Evolutionary conservation across 2,888 invertebrate genomes (phyloP).

Genomic region (Drosophila subquinaria): DNA sequence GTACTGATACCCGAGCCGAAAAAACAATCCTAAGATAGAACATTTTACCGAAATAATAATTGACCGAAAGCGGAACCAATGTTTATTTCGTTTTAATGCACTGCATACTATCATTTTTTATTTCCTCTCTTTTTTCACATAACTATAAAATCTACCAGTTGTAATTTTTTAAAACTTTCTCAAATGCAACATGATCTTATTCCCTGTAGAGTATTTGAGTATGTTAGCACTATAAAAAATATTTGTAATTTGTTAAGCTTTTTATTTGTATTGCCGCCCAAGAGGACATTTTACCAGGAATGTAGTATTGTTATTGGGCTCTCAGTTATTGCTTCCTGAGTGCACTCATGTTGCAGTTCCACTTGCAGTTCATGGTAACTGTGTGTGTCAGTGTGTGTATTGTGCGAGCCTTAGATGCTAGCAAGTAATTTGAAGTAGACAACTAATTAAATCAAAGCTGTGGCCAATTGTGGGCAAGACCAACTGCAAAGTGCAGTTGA

Average conservation of each 20-base stretch:
- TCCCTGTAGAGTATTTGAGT: constrained; percentile 11
- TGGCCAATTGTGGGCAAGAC: constrained; percentile 26
- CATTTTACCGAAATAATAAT: no score
- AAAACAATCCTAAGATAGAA: no score
- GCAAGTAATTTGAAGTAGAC: constrained; percentile 13
- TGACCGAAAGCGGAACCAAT: no score
- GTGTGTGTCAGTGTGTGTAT: neutral
- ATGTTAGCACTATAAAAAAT: constrained; percentile 6
- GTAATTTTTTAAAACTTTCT: neutral
- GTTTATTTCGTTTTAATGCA: no score
- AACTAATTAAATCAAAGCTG: constrained; percentile 61
- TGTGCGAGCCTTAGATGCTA: neutral
- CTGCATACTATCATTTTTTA: no score
- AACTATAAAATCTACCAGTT: neutral
- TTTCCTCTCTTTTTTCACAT: neutral
- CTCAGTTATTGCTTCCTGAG: constrained; percentile 5
- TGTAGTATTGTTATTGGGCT: constrained; percentile 19
- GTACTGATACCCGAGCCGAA: no score
- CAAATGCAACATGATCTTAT: neutral
- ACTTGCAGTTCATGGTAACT: constrained; percentile 5
- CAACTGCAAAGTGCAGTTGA: constrained; percentile 20
- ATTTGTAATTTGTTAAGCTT: constrained; percentile 8
- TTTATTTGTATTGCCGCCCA: constrained; percentile 19
- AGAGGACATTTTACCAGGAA: constrained; percentile 32
- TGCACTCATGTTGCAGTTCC: constrained; percentile 29